These are phyloP conservation scores for Chunga burmeisteri DNA, from an alignment of 2,113 vertebrate species.

Conservation along the genomic window DNA sequence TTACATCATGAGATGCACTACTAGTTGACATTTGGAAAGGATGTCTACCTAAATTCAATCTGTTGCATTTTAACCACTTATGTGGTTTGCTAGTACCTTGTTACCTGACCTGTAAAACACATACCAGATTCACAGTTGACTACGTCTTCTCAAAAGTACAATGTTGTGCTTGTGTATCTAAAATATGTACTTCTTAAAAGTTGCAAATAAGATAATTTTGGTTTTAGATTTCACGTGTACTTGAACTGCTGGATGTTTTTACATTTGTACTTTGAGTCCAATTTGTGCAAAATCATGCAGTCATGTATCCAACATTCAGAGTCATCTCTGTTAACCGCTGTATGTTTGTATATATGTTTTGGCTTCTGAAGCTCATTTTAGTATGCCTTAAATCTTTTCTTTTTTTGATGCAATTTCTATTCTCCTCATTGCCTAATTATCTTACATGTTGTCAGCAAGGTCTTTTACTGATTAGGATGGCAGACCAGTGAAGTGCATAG, in stretches of 20 bases:
- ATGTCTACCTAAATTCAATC: conserved; percentile 12
- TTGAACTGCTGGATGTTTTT: not conserved
- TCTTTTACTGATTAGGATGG: not conserved
- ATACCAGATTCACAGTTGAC: not conserved
- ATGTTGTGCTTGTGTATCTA: not conserved
- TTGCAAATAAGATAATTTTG: not conserved
- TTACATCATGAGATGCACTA: conserved; percentile 16
- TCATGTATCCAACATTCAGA: not conserved
- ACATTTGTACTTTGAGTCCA: not conserved
- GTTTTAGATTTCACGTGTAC: not conserved
- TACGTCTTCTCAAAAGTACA: not conserved
- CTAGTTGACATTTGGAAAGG: conserved; percentile 8
- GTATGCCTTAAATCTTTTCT: not conserved
- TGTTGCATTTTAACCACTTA: not conserved
- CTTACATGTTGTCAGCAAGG: not conserved
- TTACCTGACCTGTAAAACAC: not conserved
- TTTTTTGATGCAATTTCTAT: not conserved
- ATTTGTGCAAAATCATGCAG: not conserved
- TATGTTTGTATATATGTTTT: not conserved
- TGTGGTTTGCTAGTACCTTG: not conserved
- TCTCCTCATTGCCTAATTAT: not conserved
- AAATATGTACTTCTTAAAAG: not conserved
- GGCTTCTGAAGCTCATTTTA: not conserved
- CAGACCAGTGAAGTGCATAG: not conserved
- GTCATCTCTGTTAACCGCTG: not conserved